Base-by-base conservation (phyloP, 2,797 vertebrate genomes). In the Poeciliopsis infans region DNA sequence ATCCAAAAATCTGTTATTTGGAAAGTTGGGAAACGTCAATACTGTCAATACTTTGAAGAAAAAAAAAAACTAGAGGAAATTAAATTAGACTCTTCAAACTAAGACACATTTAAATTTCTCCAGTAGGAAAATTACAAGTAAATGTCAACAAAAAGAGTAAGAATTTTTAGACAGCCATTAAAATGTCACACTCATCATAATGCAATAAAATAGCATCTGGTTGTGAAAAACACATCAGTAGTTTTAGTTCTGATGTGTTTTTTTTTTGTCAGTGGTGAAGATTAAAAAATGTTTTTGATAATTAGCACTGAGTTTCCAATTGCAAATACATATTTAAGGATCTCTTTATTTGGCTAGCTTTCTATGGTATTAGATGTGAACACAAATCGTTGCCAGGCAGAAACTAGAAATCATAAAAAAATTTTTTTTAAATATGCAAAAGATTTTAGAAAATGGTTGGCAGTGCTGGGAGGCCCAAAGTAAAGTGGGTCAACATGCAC, bases 1-100 rank as follows among this genome's bases (percentile, higher is more conserved):
- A 94, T 92, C 90, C 91, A 94, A 86, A 92, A 75, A 83, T 79
- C 43, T 55, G 87, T 89, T 89, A 92, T 86, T 90, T 82, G 75
- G 25, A 83, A 72, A 66, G 55, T 81, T 85, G 85, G 39, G 70
- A 81, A 84, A 72, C 76, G 77, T 68, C 25, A 73, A 77, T 71
- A 77, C 53, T 69, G 68, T 43, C 74, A 73, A 33, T 68, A 31
- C 49, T 80, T 41, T 66, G 55, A 16, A 80, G 25, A 36, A 39
- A 47, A 49, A 46, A 66, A 66, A 43, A 43, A 43, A 7, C 7
- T 25, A 23, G 25, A 36, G 16, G 61, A 64, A 18, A 33, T 20
- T 8, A 64, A 61, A 61, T 61, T 15, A 33, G 31, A 28, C 57
- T 59, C 57, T 33, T 15, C 11, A 33, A 61, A 15, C n/a, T 15